Percentiles rank a stretch among this genome's conserved stretches.
Conservation (phyloP, 2,888 invertebrate species). For the Leucania comma region DNA sequence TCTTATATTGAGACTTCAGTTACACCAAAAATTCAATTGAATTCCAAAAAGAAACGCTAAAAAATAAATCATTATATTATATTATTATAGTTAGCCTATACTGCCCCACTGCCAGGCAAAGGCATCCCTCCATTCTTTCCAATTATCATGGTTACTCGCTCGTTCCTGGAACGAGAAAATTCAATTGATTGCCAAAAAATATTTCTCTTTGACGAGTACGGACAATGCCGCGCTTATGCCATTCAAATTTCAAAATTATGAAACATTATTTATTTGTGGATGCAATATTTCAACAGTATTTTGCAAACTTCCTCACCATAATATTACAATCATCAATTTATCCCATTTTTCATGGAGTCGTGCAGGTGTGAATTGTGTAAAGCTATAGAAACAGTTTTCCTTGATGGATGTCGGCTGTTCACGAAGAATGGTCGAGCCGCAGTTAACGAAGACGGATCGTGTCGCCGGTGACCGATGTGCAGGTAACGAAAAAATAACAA, state of each 20-base stretch:
- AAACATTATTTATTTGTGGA: background rate
- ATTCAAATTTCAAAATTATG: constrained; percentile 15
- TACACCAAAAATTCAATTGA: too few species aligned
- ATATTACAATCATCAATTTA: constrained; percentile 67
- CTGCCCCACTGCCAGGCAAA: too few species aligned
- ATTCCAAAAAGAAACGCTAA: too few species aligned
- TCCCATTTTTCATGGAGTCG: constrained; percentile 72
- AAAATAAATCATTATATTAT: too few species aligned
- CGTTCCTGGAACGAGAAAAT: too few species aligned
- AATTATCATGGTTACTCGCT: too few species aligned
- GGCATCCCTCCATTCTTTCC: too few species aligned
- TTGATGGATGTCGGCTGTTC: constrained; percentile 80
- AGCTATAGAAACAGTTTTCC: constrained; percentile 71
- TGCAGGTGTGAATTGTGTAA: constrained; percentile 61
- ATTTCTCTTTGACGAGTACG: background rate
- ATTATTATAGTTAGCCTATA: too few species aligned
- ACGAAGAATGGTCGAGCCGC: constrained; percentile 70
- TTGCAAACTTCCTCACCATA: constrained; percentile 26
- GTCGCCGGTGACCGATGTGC: constrained; percentile 77
- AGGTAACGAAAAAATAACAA: constrained; percentile 73
- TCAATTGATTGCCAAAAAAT: too few species aligned
- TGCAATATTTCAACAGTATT: constrained; percentile 20
- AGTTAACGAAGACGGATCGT: constrained; percentile 83
- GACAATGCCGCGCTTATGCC: background rate
- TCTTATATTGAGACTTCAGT: too few species aligned